A percentile compares a stretch with the other conserved stretches of the same genome.
These are phyloP conservation scores for Marronus borbonicus DNA, from an alignment of 2,888 invertebrate species.

Conservation along the genomic window DNA sequence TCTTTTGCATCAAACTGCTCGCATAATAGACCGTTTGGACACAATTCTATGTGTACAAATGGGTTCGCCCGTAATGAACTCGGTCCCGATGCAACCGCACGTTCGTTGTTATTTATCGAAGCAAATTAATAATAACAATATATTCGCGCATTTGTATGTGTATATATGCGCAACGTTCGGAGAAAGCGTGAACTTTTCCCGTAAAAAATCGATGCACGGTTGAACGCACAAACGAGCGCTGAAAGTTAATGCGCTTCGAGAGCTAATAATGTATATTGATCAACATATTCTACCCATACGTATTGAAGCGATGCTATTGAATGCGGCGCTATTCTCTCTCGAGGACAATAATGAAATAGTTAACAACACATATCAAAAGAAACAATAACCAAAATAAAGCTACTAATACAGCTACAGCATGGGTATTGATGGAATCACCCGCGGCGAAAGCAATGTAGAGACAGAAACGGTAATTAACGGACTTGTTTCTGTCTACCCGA, in stretches of 20 bases:
- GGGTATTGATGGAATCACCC: too few species aligned
- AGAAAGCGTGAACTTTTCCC: not conserved
- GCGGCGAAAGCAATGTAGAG: too few species aligned
- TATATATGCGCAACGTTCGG: too few species aligned
- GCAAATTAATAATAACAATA: conserved; percentile 27
- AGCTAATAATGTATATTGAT: not conserved
- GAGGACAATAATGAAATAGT: too few species aligned
- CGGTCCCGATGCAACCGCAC: not conserved
- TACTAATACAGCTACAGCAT: too few species aligned
- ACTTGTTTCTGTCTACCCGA: too few species aligned
- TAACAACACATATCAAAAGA: too few species aligned
- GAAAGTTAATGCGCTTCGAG: not conserved
- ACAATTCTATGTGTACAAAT: conserved; percentile 2
- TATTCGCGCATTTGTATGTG: not conserved
- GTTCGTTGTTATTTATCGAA: conserved; percentile 22
- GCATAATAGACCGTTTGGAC: conserved; percentile 9
- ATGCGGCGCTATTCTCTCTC: too few species aligned
- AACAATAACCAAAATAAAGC: too few species aligned
- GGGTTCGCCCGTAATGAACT: not conserved
- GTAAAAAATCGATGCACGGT: not conserved
- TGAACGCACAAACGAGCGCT: not conserved
- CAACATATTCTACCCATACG: not conserved
- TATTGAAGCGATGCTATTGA: too few species aligned
- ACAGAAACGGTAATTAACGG: too few species aligned
- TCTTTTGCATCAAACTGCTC: not conserved